phyloP scores from a whole-genome alignment of 2,797 vertebrate genomes.

The Hippocampus kuda region DNA sequence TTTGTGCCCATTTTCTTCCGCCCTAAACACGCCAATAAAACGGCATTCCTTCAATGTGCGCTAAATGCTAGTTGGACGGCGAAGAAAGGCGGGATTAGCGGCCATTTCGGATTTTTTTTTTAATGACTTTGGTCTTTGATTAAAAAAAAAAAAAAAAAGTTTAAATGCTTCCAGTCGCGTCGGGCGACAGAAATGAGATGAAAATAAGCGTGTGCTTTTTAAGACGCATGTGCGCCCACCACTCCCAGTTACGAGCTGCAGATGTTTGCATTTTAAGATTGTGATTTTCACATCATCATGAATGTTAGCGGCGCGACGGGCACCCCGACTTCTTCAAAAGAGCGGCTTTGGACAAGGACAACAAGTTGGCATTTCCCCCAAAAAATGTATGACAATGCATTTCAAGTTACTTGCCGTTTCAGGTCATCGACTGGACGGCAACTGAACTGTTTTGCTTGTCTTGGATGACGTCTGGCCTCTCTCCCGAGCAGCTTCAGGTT shows the following conservation, averaged over 20 bases:
- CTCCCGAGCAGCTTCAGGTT: too few species aligned
- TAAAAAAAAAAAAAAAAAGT: constrained; percentile 41
- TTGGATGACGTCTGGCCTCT: too few species aligned
- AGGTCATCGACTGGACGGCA: too few species aligned
- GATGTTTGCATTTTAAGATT: constrained; percentile 67
- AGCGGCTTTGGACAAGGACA: too few species aligned
- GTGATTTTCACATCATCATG: constrained; percentile 53
- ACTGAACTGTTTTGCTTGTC: too few species aligned
- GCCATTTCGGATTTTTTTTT: constrained; percentile 50
- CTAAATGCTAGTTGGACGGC: constrained; percentile 54
- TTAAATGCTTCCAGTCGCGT: constrained; percentile 66
- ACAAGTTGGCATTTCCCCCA: too few species aligned
- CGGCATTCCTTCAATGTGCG: constrained; percentile 37
- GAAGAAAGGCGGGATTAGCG: constrained; percentile 32
- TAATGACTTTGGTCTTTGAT: constrained; percentile 60
- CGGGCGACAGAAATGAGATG: constrained; percentile 56
- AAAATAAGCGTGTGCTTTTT: constrained; percentile 62
- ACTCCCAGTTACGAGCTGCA: constrained; percentile 62
- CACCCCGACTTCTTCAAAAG: background rate
- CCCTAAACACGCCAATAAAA: constrained; percentile 56
- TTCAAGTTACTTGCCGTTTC: too few species aligned
- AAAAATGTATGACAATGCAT: too few species aligned
- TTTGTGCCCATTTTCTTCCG: constrained; percentile 36
- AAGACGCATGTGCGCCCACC: constrained; percentile 60
- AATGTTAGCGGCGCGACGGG: background rate